Evolutionary conservation across 2,888 invertebrate species (phyloP).

Genomic region (Xestia rhomboidea): DNA sequence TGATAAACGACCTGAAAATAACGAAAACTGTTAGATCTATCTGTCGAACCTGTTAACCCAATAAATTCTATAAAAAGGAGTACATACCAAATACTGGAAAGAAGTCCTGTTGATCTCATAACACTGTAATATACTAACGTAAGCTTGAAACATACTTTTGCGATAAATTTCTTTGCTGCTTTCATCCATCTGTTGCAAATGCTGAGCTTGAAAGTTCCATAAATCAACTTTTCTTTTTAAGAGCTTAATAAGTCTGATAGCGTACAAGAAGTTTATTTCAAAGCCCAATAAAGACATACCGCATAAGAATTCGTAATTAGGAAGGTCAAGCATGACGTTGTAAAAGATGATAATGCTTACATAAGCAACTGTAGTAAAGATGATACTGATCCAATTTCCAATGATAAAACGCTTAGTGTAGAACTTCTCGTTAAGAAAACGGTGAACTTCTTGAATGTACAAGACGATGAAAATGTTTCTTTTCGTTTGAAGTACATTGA

Average conservation of each 20-base stretch:
- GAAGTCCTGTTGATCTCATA: slow-evolving; percentile 16
- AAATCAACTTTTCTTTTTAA: slow-evolving; percentile 3
- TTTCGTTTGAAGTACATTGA: background rate
- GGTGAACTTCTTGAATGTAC: slow-evolving; percentile 9
- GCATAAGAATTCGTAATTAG: background rate
- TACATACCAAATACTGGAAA: slow-evolving; percentile 13
- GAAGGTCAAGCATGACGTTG: background rate
- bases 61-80: background rate
- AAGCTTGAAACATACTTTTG: slow-evolving; percentile 31
- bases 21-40: background rate
- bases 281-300: slow-evolving; percentile 5
- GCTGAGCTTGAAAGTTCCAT: slow-evolving; percentile 13
- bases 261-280: slow-evolving; percentile 24
- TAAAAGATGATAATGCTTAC: too few relatives aligned
- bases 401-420: background rate
- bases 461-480: slow-evolving; percentile 5
- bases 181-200: background rate
- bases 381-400: slow-evolving; percentile 15
- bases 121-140: slow-evolving; percentile 17
- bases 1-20: slow-evolving; percentile 23
- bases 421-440: background rate
- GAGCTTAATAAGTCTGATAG: slow-evolving; percentile 27
- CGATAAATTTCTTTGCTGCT: background rate
- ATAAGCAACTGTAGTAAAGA: background rate
- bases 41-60: background rate